Evolutionary conservation across 2,113 vertebrate genomes (phyloP), one percentile per base, ranked within the genome.

Genomic region (Himantopus leucocephalus): DNA sequence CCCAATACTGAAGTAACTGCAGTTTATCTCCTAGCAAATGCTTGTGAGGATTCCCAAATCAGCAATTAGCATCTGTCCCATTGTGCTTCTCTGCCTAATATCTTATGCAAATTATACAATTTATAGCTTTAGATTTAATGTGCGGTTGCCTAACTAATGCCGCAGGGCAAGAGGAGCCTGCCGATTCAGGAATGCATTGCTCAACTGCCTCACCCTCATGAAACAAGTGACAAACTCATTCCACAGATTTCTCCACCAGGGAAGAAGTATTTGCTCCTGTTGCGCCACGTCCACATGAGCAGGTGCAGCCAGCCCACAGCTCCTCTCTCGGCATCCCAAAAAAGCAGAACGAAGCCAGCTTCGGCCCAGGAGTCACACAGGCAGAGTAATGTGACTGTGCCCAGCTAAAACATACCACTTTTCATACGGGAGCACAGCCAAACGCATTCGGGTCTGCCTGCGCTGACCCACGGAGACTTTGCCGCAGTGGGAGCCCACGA

Each of bases 101-200:
- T 71, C 84, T 91, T 83, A 96, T 77, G 95, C 80, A 97, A 97
- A 97, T 95, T 66, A 94, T 19, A 91, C 73, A 88, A 97, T 95
- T 96, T 95, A 94, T 88, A 95, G 87, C 78, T 94, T 92, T 83
- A 83, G 70, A 96, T 84, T 86, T 90, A 95, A 92, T 64, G 82
- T 82, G 75, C 0, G 34, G 77, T 93, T 94, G 94, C 90, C 4
- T 48, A 78, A 85, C 0, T 27, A 48, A 66, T 16, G 14, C 93
- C 4, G 2, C 58, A 35, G 79, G 89, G 89, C 81, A 88, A 89
- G 80, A 94, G 48, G 41, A 93, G 91, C 64, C 75, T 81, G 89
- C 74, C 67, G 84, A 78, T 92, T 85, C 66, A 87, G 90, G 87
- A 97, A 94, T 55, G 85, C 39, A 37, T 22, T 0, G 3, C 70